Evolutionary conservation across 1,140 invertebrate genomes (phyloP).

Genomic region (Glomeris maerens): DNA sequence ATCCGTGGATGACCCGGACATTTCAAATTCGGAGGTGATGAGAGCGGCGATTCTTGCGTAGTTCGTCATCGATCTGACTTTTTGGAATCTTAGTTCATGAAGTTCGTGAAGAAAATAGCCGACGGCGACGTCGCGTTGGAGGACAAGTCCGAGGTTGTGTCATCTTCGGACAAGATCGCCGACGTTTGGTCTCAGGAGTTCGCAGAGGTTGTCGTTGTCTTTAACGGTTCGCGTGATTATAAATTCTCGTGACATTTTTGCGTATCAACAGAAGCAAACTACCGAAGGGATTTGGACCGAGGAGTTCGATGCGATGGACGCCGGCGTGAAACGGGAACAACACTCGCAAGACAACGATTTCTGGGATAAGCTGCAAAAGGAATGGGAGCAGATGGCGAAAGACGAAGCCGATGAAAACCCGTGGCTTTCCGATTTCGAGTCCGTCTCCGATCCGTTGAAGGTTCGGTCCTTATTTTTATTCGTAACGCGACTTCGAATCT

Average conservation of each 20-base stretch:
- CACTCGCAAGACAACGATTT: slow-evolving; percentile 38
- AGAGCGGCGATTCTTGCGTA: background rate
- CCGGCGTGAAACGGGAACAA: slow-evolving; percentile 11
- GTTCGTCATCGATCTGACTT: slow-evolving; percentile 4
- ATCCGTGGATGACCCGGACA: slow-evolving; percentile 43
- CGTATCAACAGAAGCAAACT: slow-evolving; percentile 25
- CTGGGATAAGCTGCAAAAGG: slow-evolving; percentile 58
- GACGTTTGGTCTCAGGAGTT: slow-evolving; percentile 26
- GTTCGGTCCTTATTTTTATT: slow-evolving; percentile 25
- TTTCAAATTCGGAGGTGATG: slow-evolving; percentile 48
- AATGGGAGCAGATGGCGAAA: slow-evolving; percentile 54
- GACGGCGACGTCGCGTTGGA: slow-evolving; percentile 38
- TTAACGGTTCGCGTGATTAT: background rate
- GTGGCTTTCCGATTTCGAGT: slow-evolving; percentile 50
- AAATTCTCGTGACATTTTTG: background rate
- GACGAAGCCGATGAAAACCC: slow-evolving; percentile 38
- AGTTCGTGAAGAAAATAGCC: slow-evolving; percentile 64
- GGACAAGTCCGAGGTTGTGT: slow-evolving; percentile 21
- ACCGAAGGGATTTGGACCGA: slow-evolving; percentile 36
- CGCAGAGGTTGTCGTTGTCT: background rate
- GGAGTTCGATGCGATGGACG: slow-evolving; percentile 30
- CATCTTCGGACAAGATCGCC: slow-evolving; percentile 18
- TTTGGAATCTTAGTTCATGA: slow-evolving; percentile 51
- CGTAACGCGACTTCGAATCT: slow-evolving; percentile 5
- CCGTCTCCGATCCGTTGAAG: slow-evolving; percentile 48